Percentiles rank a stretch among this genome's conserved stretches.
phyloP scores from a whole-genome alignment of 1,140 invertebrate species.

The Drosophila nigromelanica region DNA sequence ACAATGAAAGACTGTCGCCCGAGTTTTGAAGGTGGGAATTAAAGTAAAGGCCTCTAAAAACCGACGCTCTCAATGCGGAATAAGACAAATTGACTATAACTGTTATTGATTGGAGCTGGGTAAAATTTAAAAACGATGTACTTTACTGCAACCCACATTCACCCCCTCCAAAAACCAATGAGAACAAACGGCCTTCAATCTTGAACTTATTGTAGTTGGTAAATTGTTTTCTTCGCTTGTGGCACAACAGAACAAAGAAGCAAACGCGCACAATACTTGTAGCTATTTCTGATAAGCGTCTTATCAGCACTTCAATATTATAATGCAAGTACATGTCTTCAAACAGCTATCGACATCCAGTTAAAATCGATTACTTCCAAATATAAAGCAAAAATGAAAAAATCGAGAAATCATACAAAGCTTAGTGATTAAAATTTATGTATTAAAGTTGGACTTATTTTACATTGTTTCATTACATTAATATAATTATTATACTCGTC shows the following conservation, averaged over 20 bases:
- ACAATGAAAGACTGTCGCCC: constrained; percentile 10
- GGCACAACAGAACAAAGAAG: neutral
- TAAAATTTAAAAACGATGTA: constrained; percentile 16
- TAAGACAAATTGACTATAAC: neutral
- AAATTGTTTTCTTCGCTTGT: neutral
- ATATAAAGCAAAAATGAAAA: too few species aligned
- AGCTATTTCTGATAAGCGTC: constrained; percentile 15
- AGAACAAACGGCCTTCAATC: constrained; percentile 8
- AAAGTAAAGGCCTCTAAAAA: neutral
- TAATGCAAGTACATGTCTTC: neutral
- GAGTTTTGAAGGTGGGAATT: neutral
- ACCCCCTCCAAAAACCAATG: neutral
- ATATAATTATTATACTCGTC: too few species aligned
- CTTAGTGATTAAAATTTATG: too few species aligned
- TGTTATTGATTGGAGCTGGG: neutral
- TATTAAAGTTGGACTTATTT: too few species aligned
- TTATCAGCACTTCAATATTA: constrained; percentile 30
- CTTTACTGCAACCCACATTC: neutral
- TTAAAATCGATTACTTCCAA: neutral
- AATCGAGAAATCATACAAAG: too few species aligned
- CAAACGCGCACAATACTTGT: constrained; percentile 6
- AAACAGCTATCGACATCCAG: neutral
- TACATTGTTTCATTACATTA: too few species aligned
- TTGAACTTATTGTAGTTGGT: constrained; percentile 8
- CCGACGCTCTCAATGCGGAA: neutral